Percentiles rank a stretch among this genome's conserved stretches.
phyloP scores from a whole-genome alignment of 2,888 invertebrate species.

The Nemurella pictetii region DNA sequence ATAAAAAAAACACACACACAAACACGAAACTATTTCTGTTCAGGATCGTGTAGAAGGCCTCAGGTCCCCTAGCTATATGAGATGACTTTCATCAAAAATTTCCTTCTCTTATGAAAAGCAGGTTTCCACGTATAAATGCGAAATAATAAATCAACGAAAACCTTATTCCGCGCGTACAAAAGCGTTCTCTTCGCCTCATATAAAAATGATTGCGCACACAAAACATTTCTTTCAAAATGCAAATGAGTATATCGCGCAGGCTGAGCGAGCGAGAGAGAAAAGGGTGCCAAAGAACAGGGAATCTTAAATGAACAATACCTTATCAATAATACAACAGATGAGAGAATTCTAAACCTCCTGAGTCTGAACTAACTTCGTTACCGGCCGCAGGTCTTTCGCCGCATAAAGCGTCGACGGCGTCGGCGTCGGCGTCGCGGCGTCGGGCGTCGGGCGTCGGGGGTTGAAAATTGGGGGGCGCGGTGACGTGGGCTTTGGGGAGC shows the following conservation, averaged over 20 bases:
- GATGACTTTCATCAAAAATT: conserved; percentile 3
- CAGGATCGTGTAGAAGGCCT: neutral
- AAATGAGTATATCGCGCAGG: neutral
- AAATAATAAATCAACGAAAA: neutral
- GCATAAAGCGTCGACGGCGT: neutral
- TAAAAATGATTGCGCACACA: neutral
- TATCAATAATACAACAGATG: conserved; percentile 27
- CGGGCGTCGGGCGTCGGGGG: neutral
- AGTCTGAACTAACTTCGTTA: conserved; percentile 35
- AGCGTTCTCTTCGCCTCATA: neutral
- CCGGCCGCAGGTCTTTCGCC: conserved; percentile 31
- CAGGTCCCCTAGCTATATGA: neutral
- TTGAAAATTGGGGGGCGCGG: neutral
- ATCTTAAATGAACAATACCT: conserved; percentile 27
- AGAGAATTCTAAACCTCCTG: conserved; percentile 13
- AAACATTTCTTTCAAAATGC: conserved; percentile 25
- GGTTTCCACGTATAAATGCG: neutral
- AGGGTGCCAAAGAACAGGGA: conserved; percentile 21
- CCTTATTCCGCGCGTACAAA: neutral
- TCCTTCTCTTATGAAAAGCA: neutral
- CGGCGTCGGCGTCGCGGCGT: neutral
- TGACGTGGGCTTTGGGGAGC: neutral
- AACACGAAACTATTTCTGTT: neutral
- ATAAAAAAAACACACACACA: neutral
- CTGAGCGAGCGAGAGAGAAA: neutral